phyloP scores from a whole-genome alignment of 2,888 invertebrate species.

The Caradrina kadenii region DNA sequence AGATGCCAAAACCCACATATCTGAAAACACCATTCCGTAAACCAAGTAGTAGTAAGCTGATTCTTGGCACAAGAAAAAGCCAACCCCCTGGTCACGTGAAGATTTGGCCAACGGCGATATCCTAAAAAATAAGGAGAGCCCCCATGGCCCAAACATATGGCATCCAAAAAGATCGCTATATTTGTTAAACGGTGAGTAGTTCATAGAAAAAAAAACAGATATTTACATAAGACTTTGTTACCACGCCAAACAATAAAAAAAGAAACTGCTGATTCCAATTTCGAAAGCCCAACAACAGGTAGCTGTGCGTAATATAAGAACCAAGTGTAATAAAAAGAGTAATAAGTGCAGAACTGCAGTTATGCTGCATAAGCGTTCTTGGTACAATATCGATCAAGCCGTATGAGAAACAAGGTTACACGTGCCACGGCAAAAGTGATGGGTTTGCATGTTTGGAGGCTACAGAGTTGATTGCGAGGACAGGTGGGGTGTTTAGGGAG shows the following conservation, averaged over 20 bases:
- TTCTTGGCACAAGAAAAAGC: too few species aligned
- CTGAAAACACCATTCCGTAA: too few species aligned
- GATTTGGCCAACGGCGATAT: too few species aligned
- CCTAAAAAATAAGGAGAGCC: too few species aligned
- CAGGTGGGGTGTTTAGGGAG: constrained; percentile 53
- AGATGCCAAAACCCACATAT: too few species aligned
- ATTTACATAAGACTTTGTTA: constrained; percentile 1
- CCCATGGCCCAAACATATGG: too few species aligned
- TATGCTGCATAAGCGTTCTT: constrained; percentile 46
- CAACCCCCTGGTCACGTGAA: too few species aligned
- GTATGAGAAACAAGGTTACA: constrained; percentile 82
- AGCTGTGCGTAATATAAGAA: constrained; percentile 34
- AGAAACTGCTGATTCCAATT: constrained; percentile 30
- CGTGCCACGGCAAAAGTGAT: constrained; percentile 75
- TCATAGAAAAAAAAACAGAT: too few species aligned
- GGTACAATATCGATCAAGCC: constrained; percentile 55
- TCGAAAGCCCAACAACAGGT: constrained; percentile 30
- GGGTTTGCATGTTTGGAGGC: constrained; percentile 72
- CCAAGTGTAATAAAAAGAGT: constrained; percentile 38
- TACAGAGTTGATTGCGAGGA: constrained; percentile 62
- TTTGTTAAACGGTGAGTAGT: too few species aligned
- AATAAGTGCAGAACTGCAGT: constrained; percentile 42
- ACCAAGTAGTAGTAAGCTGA: too few species aligned
- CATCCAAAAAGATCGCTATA: too few species aligned
- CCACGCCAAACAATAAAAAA: constrained; percentile 22